These are phyloP conservation scores for Noctua fimbriata DNA, from an alignment of 2,888 invertebrate genomes.

Conservation along the genomic window DNA sequence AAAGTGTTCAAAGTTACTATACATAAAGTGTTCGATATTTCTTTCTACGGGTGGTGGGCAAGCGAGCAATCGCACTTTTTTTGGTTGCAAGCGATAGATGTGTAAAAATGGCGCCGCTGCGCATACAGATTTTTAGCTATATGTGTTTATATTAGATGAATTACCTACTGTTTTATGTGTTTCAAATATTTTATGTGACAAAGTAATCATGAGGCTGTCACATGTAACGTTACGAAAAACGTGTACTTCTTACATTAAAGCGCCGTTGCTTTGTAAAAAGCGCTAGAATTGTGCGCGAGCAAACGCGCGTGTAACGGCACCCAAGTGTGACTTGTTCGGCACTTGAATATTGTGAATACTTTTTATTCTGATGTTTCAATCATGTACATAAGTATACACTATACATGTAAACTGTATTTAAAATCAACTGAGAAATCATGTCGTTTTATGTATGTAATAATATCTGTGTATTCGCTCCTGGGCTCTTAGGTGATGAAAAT, in stretches of 20 bases:
- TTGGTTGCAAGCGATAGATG: background rate
- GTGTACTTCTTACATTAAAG: background rate
- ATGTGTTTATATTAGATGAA: slow-evolving; percentile 13
- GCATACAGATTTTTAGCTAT: background rate
- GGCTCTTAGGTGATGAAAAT: background rate
- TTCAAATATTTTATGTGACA: slow-evolving; percentile 1
- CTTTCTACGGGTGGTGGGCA: background rate
- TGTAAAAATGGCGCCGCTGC: background rate
- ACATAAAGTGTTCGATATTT: background rate
- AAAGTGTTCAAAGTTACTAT: background rate
- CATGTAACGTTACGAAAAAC: background rate
- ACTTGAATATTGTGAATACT: slow-evolving; percentile 1
- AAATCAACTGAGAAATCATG: slow-evolving; percentile 8
- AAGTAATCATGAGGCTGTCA: background rate
- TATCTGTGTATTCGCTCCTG: background rate
- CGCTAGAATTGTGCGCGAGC: slow-evolving; percentile 1
- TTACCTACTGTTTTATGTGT: slow-evolving; percentile 14
- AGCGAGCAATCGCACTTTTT: slow-evolving; percentile 23
- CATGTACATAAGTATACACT: background rate
- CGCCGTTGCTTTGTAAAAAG: background rate
- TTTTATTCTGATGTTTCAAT: slow-evolving; percentile 1
- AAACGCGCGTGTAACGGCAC: background rate
- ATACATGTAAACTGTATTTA: slow-evolving; percentile 12
- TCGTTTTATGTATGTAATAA: slow-evolving; percentile 4
- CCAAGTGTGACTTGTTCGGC: background rate